A percentile compares a stretch with the other conserved stretches of the same genome.
phyloP scores from a whole-genome alignment of 2,113 vertebrate genomes.

The Spea multiplicata region DNA sequence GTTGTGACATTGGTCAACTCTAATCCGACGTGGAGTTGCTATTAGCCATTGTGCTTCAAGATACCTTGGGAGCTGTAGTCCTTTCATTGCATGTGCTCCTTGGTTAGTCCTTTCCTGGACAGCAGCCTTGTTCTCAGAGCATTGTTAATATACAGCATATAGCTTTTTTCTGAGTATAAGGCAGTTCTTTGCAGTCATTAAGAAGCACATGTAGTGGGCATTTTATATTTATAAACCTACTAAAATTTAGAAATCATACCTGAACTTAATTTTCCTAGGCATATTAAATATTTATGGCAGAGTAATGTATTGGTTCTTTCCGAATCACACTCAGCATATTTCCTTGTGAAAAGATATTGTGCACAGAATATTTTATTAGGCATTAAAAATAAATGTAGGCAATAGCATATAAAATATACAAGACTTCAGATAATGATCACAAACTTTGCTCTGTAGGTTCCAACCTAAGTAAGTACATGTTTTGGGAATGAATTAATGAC shows the following conservation, averaged over 20 bases:
- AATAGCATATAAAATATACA: neutral
- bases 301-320: conserved; percentile 16
- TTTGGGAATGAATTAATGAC: no score
- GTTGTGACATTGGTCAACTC: no score
- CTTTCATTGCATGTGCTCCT: no score
- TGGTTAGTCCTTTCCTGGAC: no score
- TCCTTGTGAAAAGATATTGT: conserved; percentile 31
- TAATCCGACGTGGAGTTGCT: no score
- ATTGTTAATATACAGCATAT: no score
- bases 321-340: conserved; percentile 10
- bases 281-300: conserved; percentile 5
- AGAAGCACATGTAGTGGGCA: neutral
- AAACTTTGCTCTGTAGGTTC: neutral
- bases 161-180: no score
- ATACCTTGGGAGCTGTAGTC: no score
- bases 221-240: neutral
- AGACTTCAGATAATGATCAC: neutral
- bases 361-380: conserved; percentile 28
- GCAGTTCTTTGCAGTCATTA: neutral
- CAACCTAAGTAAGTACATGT: no score
- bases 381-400: conserved; percentile 27
- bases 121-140: no score
- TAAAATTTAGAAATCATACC: neutral
- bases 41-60: no score
- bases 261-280: neutral